Evolutionary conservation across 2,888 invertebrate species (phyloP).

Genomic region (Cosmorhoe ocellata): DNA sequence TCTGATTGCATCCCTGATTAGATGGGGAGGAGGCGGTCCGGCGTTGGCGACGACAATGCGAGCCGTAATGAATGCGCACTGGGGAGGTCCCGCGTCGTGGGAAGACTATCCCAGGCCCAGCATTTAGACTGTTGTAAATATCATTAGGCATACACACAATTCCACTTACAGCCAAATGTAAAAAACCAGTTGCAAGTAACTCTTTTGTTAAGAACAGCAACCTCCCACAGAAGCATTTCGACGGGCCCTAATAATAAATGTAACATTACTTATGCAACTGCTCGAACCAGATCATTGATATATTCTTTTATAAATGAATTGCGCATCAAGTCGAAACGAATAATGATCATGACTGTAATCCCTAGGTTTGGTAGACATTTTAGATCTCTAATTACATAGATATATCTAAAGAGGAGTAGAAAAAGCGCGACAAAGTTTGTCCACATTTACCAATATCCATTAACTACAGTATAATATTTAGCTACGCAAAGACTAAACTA

Average conservation of each 20-base stretch:
- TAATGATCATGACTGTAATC: too few relatives aligned
- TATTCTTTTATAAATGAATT: too few relatives aligned
- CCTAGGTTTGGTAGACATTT: too few relatives aligned
- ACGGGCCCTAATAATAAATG: not conserved
- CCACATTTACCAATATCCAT: too few relatives aligned
- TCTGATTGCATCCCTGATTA: constrained; percentile 32
- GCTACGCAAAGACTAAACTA: constrained; percentile 14
- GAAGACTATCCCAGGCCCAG: constrained; percentile 48
- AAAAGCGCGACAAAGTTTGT: too few relatives aligned
- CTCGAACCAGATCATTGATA: too few relatives aligned
- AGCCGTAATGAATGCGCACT: constrained; percentile 76
- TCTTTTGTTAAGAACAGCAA: not conserved
- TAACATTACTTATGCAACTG: too few relatives aligned
- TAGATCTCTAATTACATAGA: too few relatives aligned
- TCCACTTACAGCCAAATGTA: constrained; percentile 23
- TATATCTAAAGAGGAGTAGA: too few relatives aligned
- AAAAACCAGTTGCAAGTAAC: not conserved
- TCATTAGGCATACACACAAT: constrained; percentile 30
- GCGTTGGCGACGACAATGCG: constrained; percentile 54
- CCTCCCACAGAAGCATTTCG: not conserved
- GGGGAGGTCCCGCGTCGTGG: constrained; percentile 70
- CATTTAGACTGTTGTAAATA: constrained; percentile 37
- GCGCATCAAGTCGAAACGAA: too few relatives aligned
- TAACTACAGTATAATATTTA: not conserved
- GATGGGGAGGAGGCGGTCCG: constrained; percentile 33